Conservation (phyloP, 2,797 vertebrate genomes). For the Hyperoplus lanceolatus region DNA sequence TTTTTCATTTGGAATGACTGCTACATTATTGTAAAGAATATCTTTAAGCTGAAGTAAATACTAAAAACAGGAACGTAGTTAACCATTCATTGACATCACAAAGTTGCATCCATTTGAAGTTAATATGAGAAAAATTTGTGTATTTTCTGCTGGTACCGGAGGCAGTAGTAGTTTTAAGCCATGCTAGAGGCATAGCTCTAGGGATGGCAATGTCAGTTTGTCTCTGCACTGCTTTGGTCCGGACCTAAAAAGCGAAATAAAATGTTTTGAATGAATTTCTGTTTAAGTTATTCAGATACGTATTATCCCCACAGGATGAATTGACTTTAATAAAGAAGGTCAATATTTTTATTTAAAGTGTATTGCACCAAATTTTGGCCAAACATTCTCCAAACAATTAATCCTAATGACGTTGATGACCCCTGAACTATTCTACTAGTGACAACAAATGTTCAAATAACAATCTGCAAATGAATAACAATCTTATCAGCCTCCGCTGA, state of each 20-base stretch:
- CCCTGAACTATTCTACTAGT: neutral
- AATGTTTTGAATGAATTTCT: neutral
- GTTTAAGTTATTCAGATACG: neutral
- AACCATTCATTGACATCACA: constrained; percentile 14
- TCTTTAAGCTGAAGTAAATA: neutral
- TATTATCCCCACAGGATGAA: neutral
- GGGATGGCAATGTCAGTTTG: neutral
- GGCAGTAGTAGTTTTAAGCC: neutral
- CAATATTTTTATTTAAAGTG: neutral
- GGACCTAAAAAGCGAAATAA: neutral
- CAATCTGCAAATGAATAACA: neutral
- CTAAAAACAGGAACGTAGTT: constrained; percentile 12
- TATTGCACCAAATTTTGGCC: neutral
- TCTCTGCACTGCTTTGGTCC: neutral
- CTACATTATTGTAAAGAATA: neutral
- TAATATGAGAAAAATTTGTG: neutral
- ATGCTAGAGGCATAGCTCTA: no score
- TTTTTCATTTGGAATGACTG: neutral
- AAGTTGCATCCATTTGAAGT: constrained; percentile 19
- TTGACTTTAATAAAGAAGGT: neutral
- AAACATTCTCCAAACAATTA: neutral
- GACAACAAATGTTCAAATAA: constrained; percentile 1
- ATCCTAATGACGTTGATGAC: neutral
- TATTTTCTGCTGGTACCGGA: neutral
- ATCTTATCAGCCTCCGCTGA: neutral